Base-by-base conservation (phyloP, 2,797 vertebrate genomes). In the Enteromius fasciolatus region DNA sequence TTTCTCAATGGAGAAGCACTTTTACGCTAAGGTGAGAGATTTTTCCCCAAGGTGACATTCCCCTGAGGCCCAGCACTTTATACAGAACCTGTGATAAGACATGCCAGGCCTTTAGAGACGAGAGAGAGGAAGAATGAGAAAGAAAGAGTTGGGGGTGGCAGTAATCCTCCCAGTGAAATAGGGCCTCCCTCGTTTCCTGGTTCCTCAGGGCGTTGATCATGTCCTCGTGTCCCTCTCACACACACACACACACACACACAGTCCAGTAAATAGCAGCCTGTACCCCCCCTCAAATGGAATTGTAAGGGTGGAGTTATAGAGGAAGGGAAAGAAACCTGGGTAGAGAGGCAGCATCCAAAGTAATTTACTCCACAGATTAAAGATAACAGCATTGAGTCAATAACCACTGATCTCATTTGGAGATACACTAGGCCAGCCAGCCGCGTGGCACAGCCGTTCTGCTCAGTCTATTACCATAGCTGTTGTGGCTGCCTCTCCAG, bases 351-450 rank as follows among this genome's bases (percentile, higher is more conserved):
- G 87, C 91, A 90, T 91, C 90, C 86, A 78, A 92, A 89, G 92
- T 92, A 93, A 93, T 93, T 93, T 93, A 93, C 90, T 90, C 89
- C 88, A 76, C 90, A 93, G 93, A 94, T 94, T 91, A 93, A 90
- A 92, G 93, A 94, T 94, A 93, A 92, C 88, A 92, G 89, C 91
- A 89, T 92, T 92, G 91, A 92, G 91, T 93, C 93, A 93, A 93
- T 92, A 93, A 92, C 90, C 89, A 92, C 92, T 92, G 92, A 94
- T 94, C 91, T 94, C 93, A 94, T 94, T 93, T 94, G 90, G 92
- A 92, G 93, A 94, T 94, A 93, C 85, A 90, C 88, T 87, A 86
- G 85, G 88, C 86, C 85, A 85, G 86, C 77, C 28, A 80, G 73
- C 84, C 79, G 59, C 84, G 76, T 79, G 80, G 80, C 77, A 28